Conservation (phyloP, 2,888 invertebrate species). For the Bellardia bayeri region DNA sequence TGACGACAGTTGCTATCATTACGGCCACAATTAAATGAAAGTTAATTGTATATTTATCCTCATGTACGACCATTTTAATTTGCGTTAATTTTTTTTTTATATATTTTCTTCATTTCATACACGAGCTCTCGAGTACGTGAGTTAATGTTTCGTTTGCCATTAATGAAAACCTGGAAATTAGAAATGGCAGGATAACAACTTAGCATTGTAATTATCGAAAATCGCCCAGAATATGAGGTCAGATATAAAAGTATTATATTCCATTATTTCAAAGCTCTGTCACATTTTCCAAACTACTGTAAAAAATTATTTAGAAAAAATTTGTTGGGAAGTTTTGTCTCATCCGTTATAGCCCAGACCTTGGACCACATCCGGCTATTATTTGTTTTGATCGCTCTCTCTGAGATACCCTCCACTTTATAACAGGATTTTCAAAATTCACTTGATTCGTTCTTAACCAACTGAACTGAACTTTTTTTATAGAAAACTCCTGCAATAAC, state of each 20-base stretch:
- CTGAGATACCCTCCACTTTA: too few relatives aligned
- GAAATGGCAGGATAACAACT: conserved; percentile 10
- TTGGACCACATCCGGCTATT: too few relatives aligned
- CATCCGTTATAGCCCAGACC: too few relatives aligned
- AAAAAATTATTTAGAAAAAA: too few relatives aligned
- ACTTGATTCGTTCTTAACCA: too few relatives aligned
- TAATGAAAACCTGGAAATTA: conserved; percentile 1
- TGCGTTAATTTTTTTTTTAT: conserved; percentile 24
- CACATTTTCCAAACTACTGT: too few relatives aligned
- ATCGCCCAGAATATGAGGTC: too few relatives aligned
- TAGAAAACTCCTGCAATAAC: background rate
- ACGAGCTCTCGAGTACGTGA: conserved; percentile 11
- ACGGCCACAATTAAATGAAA: conserved; percentile 44
- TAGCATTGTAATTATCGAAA: background rate
- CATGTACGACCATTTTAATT: conserved; percentile 29
- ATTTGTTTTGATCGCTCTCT: too few relatives aligned
- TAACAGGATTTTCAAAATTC: too few relatives aligned
- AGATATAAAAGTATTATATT: too few relatives aligned
- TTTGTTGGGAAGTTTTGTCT: too few relatives aligned
- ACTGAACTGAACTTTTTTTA: background rate
- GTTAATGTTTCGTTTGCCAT: background rate
- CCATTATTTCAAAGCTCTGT: too few relatives aligned
- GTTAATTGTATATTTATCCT: conserved; percentile 52
- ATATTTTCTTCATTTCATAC: background rate
- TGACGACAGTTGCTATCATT: conserved; percentile 34